Percentiles rank a stretch among this genome's conserved stretches.
Evolutionary conservation across 2,797 vertebrate species (phyloP).

Genomic region (Enteromius anoplus): DNA sequence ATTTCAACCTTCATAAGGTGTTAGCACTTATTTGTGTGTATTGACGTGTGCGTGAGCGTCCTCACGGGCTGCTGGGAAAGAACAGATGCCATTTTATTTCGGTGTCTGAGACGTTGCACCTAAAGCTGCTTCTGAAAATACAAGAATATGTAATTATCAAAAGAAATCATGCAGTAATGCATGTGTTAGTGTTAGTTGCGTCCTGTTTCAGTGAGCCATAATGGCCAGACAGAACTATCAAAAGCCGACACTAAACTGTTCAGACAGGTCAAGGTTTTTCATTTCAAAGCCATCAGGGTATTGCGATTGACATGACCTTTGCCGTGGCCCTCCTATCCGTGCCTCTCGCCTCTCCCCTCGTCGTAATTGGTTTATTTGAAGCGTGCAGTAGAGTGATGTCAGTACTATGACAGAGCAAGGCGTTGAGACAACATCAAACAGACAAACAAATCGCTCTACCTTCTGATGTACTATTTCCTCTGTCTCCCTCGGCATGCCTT

Average conservation of each 20-base stretch:
- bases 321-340: slow-evolving; percentile 14
- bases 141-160: not conserved
- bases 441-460: slow-evolving; percentile 27
- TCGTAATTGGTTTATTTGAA: slow-evolving; percentile 59
- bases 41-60: not conserved
- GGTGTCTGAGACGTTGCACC: not conserved
- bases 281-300: slow-evolving; percentile 57
- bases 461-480: slow-evolving; percentile 7
- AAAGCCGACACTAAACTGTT: slow-evolving; percentile 56
- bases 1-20: slow-evolving; percentile 41
- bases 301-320: slow-evolving; percentile 57
- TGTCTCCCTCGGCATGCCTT: not conserved
- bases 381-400: slow-evolving; percentile 46
- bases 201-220: slow-evolving; percentile 40
- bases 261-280: slow-evolving; percentile 60
- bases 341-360: slow-evolving; percentile 14
- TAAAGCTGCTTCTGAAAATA: not conserved
- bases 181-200: not conserved
- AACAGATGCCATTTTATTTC: not conserved
- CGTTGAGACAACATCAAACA: slow-evolving; percentile 30
- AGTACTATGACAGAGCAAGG: slow-evolving; percentile 42
- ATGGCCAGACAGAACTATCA: slow-evolving; percentile 53
- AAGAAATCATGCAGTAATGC: not conserved
- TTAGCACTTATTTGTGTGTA: slow-evolving; percentile 23
- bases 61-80: not conserved